Base-by-base conservation (phyloP, 2,113 vertebrate genomes). In the Pelecanoides urinatrix region DNA sequence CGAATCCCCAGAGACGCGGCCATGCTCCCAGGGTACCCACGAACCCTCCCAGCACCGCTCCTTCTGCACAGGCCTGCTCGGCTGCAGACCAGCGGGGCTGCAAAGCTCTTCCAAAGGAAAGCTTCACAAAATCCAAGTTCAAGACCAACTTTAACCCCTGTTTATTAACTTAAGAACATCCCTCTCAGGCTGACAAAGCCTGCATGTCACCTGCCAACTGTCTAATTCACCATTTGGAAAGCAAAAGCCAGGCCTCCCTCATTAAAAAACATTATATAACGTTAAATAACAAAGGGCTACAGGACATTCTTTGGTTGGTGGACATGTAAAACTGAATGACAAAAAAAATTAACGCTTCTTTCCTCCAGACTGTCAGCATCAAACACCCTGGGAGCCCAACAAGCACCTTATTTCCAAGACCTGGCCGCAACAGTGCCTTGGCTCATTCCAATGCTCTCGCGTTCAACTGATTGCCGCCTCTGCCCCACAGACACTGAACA, bases 191-290 rank as follows among this genome's bases (percentile, higher is more conserved):
- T 68, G 50, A 92, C 77, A 84, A 75, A 87, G 89, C 80, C 73
- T 2, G 29, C 2, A 1, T 62, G 63, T 89, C 95, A 87, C 92
- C 92, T 79, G 94, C 92, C 88, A 96, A 81, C 72, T 16, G 44
- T 16, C 92, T 79, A 71, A 70, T 45, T 75, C 55, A 78, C 68
- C 62, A 27, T 13, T 44, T 70, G 80, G 70, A 91, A 87, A 82
- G 89, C 70, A 72, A 82, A 92, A 87, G 66, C 91, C 77, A 81
- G 92, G 83, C 76, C 75, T 92, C 86, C 53, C 90, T 97, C 91
- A 92, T 94, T 96, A 97, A 94, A 71, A 82, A 49, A 5, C 66
- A 72, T 91, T 93, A 93, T 77, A 68, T 95, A 92, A 92, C 11
- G 1, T 40, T 49, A 68, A 94, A 40, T 30, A 71, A 87, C 86